A percentile compares a stretch with the other conserved stretches of the same genome.
These are phyloP conservation scores for Tineola bisselliella DNA, from an alignment of 2,888 invertebrate species.

Conservation along the genomic window DNA sequence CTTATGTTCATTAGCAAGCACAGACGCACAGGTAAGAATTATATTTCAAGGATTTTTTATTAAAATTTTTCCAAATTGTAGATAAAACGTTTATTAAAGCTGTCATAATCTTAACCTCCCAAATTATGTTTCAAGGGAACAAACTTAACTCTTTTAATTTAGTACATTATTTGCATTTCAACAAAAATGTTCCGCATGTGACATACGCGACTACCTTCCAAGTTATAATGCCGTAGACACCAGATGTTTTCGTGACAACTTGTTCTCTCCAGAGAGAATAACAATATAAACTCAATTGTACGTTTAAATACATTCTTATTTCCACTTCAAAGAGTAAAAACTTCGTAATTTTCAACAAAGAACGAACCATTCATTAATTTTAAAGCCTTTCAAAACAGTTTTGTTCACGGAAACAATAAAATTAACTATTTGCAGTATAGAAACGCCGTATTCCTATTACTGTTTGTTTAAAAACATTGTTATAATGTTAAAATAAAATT, in stretches of 20 bases:
- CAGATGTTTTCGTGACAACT: conserved; percentile 6
- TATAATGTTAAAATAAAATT: too few relatives aligned
- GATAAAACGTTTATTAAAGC: too few relatives aligned
- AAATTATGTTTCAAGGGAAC: too few relatives aligned
- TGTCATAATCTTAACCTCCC: too few relatives aligned
- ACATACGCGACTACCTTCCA: not conserved
- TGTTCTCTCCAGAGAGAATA: not conserved
- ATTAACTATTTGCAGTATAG: conserved; percentile 5
- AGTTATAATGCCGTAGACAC: not conserved
- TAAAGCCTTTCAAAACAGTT: not conserved
- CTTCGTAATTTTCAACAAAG: not conserved
- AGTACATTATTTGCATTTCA: not conserved
- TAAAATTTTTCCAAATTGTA: too few relatives aligned
- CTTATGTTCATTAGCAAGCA: not conserved
- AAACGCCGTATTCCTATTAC: not conserved
- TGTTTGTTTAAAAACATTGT: too few relatives aligned
- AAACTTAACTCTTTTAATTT: not conserved
- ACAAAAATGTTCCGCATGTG: not conserved
- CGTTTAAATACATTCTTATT: not conserved
- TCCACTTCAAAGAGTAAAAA: not conserved
- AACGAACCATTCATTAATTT: not conserved
- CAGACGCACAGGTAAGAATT: not conserved
- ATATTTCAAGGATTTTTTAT: not conserved
- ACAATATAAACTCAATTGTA: conserved; percentile 10
- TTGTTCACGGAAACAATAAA: conserved; percentile 1